phyloP scores from a whole-genome alignment of 2,797 vertebrate species.

The Yasuhikotakia modesta region DNA sequence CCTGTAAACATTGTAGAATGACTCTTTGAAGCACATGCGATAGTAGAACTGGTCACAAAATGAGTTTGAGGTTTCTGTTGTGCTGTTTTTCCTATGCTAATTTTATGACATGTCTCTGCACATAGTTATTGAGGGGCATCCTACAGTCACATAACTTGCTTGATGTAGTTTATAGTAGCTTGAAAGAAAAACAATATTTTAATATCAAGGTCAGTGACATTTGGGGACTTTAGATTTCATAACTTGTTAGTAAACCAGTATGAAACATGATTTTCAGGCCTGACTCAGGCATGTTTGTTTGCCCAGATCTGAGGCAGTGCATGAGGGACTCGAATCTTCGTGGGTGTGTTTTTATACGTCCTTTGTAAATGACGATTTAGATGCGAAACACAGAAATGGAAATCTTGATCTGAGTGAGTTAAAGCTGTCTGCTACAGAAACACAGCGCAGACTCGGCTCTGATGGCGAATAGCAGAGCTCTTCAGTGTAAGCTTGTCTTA shows the following conservation, averaged over 20 bases:
- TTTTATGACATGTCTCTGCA: background rate
- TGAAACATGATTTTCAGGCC: slow-evolving; percentile 46
- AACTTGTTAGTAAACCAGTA: slow-evolving; percentile 43
- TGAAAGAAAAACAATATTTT: slow-evolving; percentile 34
- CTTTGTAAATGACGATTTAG: slow-evolving; percentile 32
- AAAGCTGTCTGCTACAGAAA: slow-evolving; percentile 37
- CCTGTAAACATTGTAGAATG: slow-evolving; percentile 20
- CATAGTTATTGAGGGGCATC: slow-evolving; percentile 13
- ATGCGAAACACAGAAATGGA: slow-evolving; percentile 51
- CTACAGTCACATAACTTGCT: slow-evolving; percentile 36
- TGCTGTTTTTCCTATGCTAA: background rate
- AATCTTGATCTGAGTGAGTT: slow-evolving; percentile 49
- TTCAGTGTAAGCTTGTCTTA: slow-evolving; percentile 43
- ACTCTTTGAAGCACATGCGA: slow-evolving; percentile 9
- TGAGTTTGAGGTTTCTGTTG: slow-evolving; percentile 34
- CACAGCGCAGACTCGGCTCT: slow-evolving; percentile 32
- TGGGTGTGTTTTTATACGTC: slow-evolving; percentile 14
- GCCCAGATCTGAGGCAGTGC: slow-evolving; percentile 14
- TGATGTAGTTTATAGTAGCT: slow-evolving; percentile 25
- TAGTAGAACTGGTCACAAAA: slow-evolving; percentile 36
- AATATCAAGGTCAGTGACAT: slow-evolving; percentile 52
- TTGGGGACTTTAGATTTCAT: slow-evolving; percentile 41
- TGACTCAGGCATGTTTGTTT: slow-evolving; percentile 1
- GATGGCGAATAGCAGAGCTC: slow-evolving; percentile 44
- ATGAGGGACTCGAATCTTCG: background rate